Conservation (phyloP, 2,797 vertebrate species). For the Rhincodon typus region DNA sequence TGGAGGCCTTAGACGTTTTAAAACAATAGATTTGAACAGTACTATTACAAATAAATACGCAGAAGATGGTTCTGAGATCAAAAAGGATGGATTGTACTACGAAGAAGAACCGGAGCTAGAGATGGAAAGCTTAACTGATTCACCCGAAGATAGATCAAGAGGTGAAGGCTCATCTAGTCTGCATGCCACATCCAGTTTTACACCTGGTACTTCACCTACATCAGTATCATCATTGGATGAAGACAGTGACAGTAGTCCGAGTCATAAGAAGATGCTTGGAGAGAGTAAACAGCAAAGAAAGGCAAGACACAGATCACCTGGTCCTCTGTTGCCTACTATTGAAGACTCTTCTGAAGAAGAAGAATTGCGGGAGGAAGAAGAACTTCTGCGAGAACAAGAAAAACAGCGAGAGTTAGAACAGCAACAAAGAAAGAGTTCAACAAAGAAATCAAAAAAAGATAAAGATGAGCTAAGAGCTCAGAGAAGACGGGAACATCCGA, state of each 20-base stretch:
- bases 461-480: conserved; percentile 93
- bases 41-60: conserved; percentile 60
- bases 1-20: conserved; percentile 79
- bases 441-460: conserved; percentile 94
- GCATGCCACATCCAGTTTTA: conserved; percentile 79
- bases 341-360: conserved; percentile 96
- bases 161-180: conserved; percentile 93
- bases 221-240: conserved; percentile 94
- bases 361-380: conserved; percentile 81
- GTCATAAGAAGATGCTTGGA: conserved; percentile 73
- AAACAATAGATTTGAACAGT: conserved; percentile 88
- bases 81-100: conserved; percentile 63
- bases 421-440: conserved; percentile 72
- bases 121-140: conserved; percentile 88
- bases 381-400: conserved; percentile 82
- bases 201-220: conserved; percentile 85
- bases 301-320: conserved; percentile 79
- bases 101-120: conserved; percentile 72
- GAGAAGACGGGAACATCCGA: conserved; percentile 82
- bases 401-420: conserved; percentile 76
- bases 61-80: conserved; percentile 55
- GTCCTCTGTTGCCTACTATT: conserved; percentile 79
- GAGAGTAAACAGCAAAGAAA: conserved; percentile 86
- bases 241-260: conserved; percentile 93
- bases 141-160: conserved; percentile 86